Evolutionary conservation across 2,113 vertebrate species (phyloP).

Genomic region (Microtus richardsoni): DNA sequence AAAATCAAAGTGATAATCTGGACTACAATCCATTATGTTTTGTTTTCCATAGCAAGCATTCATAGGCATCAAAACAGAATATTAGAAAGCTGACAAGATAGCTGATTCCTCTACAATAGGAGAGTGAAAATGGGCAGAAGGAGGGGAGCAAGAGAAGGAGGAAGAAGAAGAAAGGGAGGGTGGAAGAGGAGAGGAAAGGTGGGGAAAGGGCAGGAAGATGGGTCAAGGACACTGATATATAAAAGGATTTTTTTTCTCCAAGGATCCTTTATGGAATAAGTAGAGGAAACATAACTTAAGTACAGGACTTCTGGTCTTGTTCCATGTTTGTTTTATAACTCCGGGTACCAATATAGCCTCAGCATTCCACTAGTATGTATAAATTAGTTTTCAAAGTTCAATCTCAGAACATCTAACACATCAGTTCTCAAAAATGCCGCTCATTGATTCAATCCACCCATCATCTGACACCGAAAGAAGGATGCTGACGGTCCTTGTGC

Average conservation of each 20-base stretch:
- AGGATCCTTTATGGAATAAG: background rate
- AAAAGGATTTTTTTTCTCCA: background rate
- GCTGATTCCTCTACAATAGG: background rate
- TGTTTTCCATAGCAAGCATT: slow-evolving; percentile 10
- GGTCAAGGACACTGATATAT: background rate
- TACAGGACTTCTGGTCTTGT: background rate
- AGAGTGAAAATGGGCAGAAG: slow-evolving; percentile 38
- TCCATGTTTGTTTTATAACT: background rate
- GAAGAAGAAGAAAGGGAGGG: background rate
- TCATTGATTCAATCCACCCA: background rate
- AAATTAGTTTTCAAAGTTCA: background rate
- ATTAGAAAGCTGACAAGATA: background rate
- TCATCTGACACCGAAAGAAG: background rate
- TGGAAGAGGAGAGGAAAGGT: accelerated
- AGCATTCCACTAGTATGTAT: background rate
- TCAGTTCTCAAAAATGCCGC: background rate
- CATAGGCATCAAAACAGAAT: slow-evolving; percentile 25
- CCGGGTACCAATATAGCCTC: background rate
- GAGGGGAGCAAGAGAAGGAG: background rate
- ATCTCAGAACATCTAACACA: background rate
- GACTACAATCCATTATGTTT: background rate
- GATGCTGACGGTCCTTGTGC: background rate
- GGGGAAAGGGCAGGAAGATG: background rate
- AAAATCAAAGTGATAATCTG: slow-evolving; percentile 15
- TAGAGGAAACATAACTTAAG: background rate